Base-by-base conservation (phyloP, 2,888 invertebrate genomes). In the Phalera bucephala region DNA sequence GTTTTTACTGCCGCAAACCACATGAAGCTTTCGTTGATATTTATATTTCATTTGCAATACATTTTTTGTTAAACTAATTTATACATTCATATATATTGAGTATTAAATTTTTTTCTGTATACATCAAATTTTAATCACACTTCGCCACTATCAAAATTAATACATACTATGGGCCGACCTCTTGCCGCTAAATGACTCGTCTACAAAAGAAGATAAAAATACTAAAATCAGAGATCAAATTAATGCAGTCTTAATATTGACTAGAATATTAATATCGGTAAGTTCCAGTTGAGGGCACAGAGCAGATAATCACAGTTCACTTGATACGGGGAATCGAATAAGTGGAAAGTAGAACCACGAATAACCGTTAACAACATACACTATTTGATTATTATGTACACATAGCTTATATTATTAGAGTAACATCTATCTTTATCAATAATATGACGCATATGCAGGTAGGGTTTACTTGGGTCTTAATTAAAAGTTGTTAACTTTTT, bases 301-400 rank as follows among this genome's bases (percentile, higher is more conserved):
- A 27, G 25, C 25, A 22, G 37, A 45, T 39, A 61, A 63, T 68
- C 61, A 66, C 63, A 65, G 65, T 50, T 51, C 21, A 47, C 52
- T 40, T 38, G 32, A 45, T 38, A 50, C 32, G 32, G 34, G 36
- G 33, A 46, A 43, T 32, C 8, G 36, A 36, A 34, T 20, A 39
- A 41, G 25, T 43, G 12, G 41, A 44, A 33, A 23, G 31, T 31
- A 32, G 42, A 36, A 36, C 19, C 33, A 40, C 44, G 50, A 61
- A 61, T 51, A 63, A 62, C 47, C 52, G 39, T 40, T 67, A 74
- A 76, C 65, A 74, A 78, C 72, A 80, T 68, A 59, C 71, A 70
- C 60, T 76, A 77, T 72, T 49, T 68, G 77, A 74, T 74, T 79
- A 67, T 66, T 80, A 87, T 88, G 72, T 87, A 88, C 86, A 88